Evolutionary conservation across 1,140 invertebrate genomes (phyloP).

Genomic region (Sogatella furcifera): DNA sequence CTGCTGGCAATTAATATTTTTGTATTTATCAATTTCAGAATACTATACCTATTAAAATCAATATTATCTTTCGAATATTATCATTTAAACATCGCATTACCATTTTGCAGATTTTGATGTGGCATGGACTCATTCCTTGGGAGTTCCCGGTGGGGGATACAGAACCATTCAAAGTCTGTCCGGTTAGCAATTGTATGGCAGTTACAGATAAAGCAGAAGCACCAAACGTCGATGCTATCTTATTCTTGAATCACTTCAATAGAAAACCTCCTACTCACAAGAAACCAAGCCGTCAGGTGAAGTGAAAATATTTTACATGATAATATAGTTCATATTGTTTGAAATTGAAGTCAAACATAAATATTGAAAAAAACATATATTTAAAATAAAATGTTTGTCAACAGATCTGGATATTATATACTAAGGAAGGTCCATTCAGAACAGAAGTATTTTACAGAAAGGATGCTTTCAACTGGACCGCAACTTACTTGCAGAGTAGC

Average conservation of each 20-base stretch:
- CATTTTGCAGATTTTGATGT: too few species aligned
- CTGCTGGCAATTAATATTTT: too few species aligned
- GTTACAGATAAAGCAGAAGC: neutral
- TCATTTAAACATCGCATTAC: too few species aligned
- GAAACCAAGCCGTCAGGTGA: neutral
- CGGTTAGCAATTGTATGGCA: neutral
- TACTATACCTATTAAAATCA: too few species aligned
- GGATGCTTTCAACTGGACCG: constrained; percentile 91
- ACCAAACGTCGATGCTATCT: neutral
- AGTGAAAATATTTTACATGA: neutral
- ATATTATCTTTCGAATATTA: too few species aligned
- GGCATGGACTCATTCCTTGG: too few species aligned
- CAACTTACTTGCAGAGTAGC: constrained; percentile 84
- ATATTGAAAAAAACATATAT: too few species aligned
- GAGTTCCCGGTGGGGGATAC: too few species aligned
- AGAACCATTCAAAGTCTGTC: neutral
- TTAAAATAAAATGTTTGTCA: neutral
- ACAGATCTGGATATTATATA: constrained; percentile 81
- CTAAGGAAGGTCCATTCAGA: constrained; percentile 86
- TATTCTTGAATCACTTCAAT: neutral
- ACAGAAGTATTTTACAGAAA: constrained; percentile 72
- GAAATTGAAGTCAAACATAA: too few species aligned
- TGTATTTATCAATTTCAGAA: too few species aligned
- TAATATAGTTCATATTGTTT: too few species aligned
- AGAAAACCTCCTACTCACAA: neutral